These are phyloP conservation scores for Sigmodon hispidus DNA, from an alignment of 2,113 vertebrate genomes.

Conservation along the genomic window DNA sequence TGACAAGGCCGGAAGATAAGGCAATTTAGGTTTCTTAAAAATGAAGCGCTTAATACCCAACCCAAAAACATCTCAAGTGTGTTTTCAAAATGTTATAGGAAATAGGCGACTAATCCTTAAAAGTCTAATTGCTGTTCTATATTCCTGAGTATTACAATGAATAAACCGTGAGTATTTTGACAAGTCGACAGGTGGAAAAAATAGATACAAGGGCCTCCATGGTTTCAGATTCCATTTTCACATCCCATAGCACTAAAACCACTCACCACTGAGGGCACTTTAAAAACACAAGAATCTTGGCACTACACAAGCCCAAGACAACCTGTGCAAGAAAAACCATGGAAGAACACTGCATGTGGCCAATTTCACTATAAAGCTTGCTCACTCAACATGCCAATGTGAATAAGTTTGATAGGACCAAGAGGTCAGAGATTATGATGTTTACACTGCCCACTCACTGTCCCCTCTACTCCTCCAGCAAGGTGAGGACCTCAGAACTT, in stretches of 20 bases:
- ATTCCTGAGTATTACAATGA: not conserved
- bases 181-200: not conserved
- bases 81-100: slow-evolving; percentile 2
- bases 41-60: not conserved
- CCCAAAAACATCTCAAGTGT: not conserved
- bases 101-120: not conserved
- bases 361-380: not conserved
- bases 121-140: not conserved
- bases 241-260: not conserved
- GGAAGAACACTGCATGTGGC: accelerated
- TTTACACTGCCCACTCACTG: not conserved
- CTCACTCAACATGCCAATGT: not conserved
- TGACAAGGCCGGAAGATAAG: not conserved
- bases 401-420: not conserved
- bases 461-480: not conserved
- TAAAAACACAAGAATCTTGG: not conserved
- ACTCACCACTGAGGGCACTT: not conserved
- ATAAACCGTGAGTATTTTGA: not conserved
- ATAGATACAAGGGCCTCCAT: not conserved
- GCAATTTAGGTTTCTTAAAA: slow-evolving; percentile 10
- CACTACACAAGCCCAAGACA: not conserved
- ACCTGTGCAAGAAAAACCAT: not conserved
- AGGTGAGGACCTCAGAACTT: not conserved
- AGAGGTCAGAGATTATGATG: not conserved
- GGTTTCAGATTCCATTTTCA: not conserved